These are phyloP conservation scores for Delia radicum DNA, from an alignment of 1,140 invertebrate species.

Conservation along the genomic window DNA sequence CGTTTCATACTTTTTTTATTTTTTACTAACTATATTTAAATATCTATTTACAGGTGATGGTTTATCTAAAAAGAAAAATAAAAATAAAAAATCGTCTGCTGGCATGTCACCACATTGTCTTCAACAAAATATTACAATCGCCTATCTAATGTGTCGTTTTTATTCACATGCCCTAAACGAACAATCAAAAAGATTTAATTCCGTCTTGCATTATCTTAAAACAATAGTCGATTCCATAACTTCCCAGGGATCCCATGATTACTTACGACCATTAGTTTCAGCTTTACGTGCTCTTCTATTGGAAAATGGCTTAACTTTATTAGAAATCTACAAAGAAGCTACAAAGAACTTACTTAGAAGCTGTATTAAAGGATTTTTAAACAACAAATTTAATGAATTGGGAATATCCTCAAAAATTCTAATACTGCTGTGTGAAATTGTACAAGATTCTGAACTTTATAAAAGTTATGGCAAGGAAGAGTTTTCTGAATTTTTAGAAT, in stretches of 20 bases:
- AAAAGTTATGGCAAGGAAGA: slow-evolving; percentile 47
- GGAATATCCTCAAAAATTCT: slow-evolving; percentile 37
- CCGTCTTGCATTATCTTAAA: slow-evolving; percentile 20
- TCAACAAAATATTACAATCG: slow-evolving; percentile 44
- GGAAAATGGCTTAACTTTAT: slow-evolving; percentile 50
- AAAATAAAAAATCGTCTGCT: slow-evolving; percentile 32
- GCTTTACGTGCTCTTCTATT: slow-evolving; percentile 55
- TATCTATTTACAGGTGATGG: slow-evolving; percentile 40
- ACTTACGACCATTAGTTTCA: slow-evolving; percentile 39
- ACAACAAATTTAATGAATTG: slow-evolving; percentile 40
- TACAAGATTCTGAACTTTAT: slow-evolving; percentile 52
- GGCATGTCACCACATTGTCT: slow-evolving; percentile 33
- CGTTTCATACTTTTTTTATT: too few species aligned
- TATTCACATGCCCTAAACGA: slow-evolving; percentile 26
- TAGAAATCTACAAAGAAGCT: slow-evolving; percentile 34
- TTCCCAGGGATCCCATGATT: slow-evolving; percentile 33
- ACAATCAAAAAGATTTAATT: slow-evolving; percentile 22
- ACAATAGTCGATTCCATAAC: slow-evolving; percentile 14
- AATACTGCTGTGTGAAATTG: slow-evolving; percentile 55
- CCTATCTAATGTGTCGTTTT: slow-evolving; percentile 41
- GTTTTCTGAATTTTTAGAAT: slow-evolving; percentile 39
- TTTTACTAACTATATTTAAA: too few species aligned
- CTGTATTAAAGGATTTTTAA: slow-evolving; percentile 40
- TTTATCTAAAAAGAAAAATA: slow-evolving; percentile 43
- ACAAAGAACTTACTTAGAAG: slow-evolving; percentile 31